Percentiles rank a stretch among this genome's conserved stretches.
These are phyloP conservation scores for Dione vanillae DNA, from an alignment of 2,888 invertebrate genomes.

Conservation along the genomic window DNA sequence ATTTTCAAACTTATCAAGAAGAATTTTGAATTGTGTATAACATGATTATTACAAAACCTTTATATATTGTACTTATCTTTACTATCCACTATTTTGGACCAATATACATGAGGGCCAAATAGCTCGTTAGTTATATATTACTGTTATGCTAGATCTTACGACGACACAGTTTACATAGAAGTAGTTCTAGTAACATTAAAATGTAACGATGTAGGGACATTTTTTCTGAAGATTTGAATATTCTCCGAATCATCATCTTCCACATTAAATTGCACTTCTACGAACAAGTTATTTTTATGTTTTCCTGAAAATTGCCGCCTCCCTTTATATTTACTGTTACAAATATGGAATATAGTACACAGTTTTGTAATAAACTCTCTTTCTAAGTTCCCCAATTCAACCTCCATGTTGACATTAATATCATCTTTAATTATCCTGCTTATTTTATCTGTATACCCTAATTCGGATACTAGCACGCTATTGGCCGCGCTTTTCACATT, in stretches of 20 bases:
- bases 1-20: too few relatives aligned
- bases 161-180: conserved; percentile 4
- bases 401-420: conserved; percentile 56
- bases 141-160: too few relatives aligned
- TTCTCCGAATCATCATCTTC: conserved; percentile 50
- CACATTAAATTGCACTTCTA: conserved; percentile 57
- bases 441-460: conserved; percentile 48
- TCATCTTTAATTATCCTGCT: conserved; percentile 59
- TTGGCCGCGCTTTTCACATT: conserved; percentile 50
- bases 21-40: too few relatives aligned
- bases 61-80: too few relatives aligned
- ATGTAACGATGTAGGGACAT: neutral
- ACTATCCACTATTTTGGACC: too few relatives aligned
- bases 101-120: too few relatives aligned
- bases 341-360: conserved; percentile 61
- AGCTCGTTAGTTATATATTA: too few relatives aligned
- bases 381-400: conserved; percentile 61
- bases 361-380: conserved; percentile 51
- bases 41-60: too few relatives aligned
- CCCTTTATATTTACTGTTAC: conserved; percentile 55
- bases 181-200: conserved; percentile 36
- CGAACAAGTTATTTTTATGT: conserved; percentile 53
- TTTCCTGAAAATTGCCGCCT: conserved; percentile 39
- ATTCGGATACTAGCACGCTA: conserved; percentile 42
- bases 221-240: conserved; percentile 4